phyloP scores from a whole-genome alignment of 2,888 invertebrate species.

The Phengaris arion region DNA sequence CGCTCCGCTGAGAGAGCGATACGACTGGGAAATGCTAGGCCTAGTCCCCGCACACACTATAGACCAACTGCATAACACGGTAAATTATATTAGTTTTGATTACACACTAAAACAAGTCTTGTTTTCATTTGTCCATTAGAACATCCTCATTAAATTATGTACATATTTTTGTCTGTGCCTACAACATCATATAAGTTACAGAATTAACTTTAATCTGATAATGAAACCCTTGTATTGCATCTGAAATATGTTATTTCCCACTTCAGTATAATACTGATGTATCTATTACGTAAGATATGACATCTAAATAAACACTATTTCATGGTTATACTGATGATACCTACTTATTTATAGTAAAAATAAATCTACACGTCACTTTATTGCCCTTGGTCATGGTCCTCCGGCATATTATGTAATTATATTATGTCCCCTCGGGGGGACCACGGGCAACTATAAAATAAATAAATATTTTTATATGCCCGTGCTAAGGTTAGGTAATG shows the following conservation, averaged over 20 bases:
- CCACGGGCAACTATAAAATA: too few relatives aligned
- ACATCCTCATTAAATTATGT: conserved; percentile 38
- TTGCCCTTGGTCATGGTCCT: too few relatives aligned
- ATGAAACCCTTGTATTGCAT: neutral
- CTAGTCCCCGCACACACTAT: conserved; percentile 81
- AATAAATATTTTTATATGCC: too few relatives aligned
- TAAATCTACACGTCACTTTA: too few relatives aligned
- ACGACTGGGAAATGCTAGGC: conserved; percentile 81
- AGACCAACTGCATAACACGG: conserved; percentile 85
- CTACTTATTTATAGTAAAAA: too few relatives aligned
- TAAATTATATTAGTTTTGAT: conserved; percentile 49
- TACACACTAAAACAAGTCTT: too few relatives aligned
- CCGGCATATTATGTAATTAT: too few relatives aligned
- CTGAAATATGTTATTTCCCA: neutral
- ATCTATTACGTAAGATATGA: neutral
- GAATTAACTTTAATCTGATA: neutral
- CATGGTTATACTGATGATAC: too few relatives aligned
- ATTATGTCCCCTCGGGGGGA: too few relatives aligned
- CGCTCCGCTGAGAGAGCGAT: conserved; percentile 58
- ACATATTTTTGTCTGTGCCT: neutral
- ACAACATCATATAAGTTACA: neutral
- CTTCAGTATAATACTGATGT: neutral
- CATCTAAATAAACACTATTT: too few relatives aligned
- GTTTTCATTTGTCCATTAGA: too few relatives aligned
- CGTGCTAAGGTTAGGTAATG: too few relatives aligned